Evolutionary conservation across 2,888 invertebrate species (phyloP).

Genomic region (Trichogramma evanescens): DNA sequence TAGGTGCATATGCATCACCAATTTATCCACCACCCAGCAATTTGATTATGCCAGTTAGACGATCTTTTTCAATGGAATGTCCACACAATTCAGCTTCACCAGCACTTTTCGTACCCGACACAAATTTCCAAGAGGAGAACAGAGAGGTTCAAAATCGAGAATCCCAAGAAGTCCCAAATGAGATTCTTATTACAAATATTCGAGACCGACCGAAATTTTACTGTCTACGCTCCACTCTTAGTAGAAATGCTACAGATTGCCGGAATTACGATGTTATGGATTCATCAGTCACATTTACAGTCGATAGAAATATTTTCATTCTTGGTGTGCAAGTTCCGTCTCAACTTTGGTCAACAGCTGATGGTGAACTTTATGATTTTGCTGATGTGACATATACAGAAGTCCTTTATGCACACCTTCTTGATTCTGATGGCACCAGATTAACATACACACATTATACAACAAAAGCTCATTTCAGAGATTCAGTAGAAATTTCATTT

Average conservation of each 20-base stretch:
- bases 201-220: slow-evolving; percentile 53
- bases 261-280: slow-evolving; percentile 70
- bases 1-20: not conserved
- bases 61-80: slow-evolving; percentile 2
- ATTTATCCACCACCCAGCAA: not conserved
- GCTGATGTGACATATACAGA: slow-evolving; percentile 56
- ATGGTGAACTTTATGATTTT: not conserved
- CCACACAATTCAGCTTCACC: slow-evolving; percentile 1
- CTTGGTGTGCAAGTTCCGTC: slow-evolving; percentile 71
- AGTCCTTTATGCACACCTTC: slow-evolving; percentile 71
- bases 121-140: slow-evolving; percentile 11
- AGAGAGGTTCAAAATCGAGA: slow-evolving; percentile 1
- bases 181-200: slow-evolving; percentile 12
- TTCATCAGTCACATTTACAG: slow-evolving; percentile 72
- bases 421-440: slow-evolving; percentile 72
- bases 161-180: slow-evolving; percentile 12
- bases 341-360: slow-evolving; percentile 49
- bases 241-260: slow-evolving; percentile 61
- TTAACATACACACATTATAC: slow-evolving; percentile 78
- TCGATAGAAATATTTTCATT: slow-evolving; percentile 72
- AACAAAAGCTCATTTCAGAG: slow-evolving; percentile 65
- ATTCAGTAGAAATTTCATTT: slow-evolving; percentile 71
- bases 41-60: not conserved
- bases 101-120: not conserved
- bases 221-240: slow-evolving; percentile 58